These are phyloP conservation scores for Sinosuthora webbiana DNA, from an alignment of 2,113 vertebrate species.

Conservation along the genomic window DNA sequence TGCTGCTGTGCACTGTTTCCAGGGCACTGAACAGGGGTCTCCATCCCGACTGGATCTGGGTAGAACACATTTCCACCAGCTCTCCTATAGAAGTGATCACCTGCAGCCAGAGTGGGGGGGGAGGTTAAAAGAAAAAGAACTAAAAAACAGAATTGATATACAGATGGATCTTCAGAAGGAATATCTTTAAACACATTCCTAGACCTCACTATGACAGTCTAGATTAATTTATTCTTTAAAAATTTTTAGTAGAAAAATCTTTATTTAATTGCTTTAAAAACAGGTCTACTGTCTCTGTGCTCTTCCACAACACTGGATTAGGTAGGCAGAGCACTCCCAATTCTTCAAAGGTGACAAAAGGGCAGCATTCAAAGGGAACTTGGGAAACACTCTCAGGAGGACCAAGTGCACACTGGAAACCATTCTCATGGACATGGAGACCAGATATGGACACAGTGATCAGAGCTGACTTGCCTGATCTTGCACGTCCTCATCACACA, in stretches of 20 bases:
- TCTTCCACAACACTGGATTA: background rate
- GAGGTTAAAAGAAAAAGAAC: background rate
- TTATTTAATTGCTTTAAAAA: background rate
- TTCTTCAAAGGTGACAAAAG: background rate
- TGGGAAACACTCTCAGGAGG: background rate
- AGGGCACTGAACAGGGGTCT: slow-evolving; percentile 95
- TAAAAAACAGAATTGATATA: background rate
- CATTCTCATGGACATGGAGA: background rate
- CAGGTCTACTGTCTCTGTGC: background rate
- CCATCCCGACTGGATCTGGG: slow-evolving; percentile 95
- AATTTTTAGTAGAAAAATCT: background rate
- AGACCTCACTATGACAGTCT: background rate
- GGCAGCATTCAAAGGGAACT: background rate
- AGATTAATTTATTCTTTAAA: background rate
- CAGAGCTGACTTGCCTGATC: slow-evolving; percentile 84
- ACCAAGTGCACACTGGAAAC: background rate
- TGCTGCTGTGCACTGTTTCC: slow-evolving; percentile 87
- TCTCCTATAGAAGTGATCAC: slow-evolving; percentile 95
- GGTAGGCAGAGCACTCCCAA: background rate
- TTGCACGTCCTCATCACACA: slow-evolving; percentile 96
- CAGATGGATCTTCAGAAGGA: background rate
- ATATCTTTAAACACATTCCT: background rate
- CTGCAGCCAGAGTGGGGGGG: slow-evolving; percentile 61
- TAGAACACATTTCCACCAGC: slow-evolving; percentile 94
- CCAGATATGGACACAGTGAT: background rate